These are phyloP conservation scores for Teleopsis dalmanni DNA, from an alignment of 1,140 invertebrate species.

Conservation along the genomic window DNA sequence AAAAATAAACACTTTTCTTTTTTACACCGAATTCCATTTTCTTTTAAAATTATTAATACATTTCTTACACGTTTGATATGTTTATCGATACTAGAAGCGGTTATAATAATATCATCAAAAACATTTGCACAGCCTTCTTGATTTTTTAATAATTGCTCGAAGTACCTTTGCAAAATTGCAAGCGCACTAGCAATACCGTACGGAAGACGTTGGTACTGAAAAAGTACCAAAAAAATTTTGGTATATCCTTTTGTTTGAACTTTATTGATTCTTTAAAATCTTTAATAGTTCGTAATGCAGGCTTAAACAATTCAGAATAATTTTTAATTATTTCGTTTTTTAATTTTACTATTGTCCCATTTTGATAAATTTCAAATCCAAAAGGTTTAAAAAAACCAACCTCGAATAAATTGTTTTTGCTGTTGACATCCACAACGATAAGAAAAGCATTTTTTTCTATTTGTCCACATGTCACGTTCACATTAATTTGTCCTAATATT, in stretches of 20 bases:
- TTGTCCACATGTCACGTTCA: conserved; percentile 7
- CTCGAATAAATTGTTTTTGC: conserved; percentile 1
- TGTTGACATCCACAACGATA: neutral
- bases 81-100: too few species aligned
- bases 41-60: too few species aligned
- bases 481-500: neutral
- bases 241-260: neutral
- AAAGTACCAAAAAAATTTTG: conserved; percentile 2
- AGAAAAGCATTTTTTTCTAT: conserved; percentile 1
- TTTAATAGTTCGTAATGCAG: neutral
- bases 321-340: neutral
- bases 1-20: too few species aligned
- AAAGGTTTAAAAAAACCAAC: neutral
- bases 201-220: conserved; percentile 21
- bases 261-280: conserved; percentile 2
- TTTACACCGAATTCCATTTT: too few species aligned
- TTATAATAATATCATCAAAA: too few species aligned
- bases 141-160: too few species aligned
- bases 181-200: too few species aligned
- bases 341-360: neutral
- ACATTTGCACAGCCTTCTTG: too few species aligned
- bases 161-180: too few species aligned
- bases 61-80: too few species aligned
- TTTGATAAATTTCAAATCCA: conserved; percentile 6
- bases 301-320: neutral